phyloP scores from a whole-genome alignment of 2,113 vertebrate genomes.

The Synodontis membranacea region DNA sequence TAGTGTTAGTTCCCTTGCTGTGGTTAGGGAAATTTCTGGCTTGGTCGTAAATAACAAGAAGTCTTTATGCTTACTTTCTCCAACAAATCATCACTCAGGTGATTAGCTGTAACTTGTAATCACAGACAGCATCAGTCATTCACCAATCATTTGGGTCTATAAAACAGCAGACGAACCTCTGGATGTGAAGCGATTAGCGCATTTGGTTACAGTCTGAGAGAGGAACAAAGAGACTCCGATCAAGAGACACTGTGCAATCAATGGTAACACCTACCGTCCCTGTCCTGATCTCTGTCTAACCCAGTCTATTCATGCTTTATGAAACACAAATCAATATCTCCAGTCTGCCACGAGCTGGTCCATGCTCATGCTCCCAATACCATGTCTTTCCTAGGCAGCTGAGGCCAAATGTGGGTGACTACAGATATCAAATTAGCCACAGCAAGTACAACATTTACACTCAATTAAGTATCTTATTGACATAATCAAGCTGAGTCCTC shows the following conservation, averaged over 20 bases:
- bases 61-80: neutral
- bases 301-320: slow-evolving; percentile 35
- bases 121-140: slow-evolving; percentile 15
- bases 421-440: slow-evolving; percentile 33
- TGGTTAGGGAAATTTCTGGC: neutral
- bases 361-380: slow-evolving; percentile 7
- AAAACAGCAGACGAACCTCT: slow-evolving; percentile 43
- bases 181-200: slow-evolving; percentile 44
- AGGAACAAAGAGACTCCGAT: slow-evolving; percentile 49
- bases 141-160: slow-evolving; percentile 45
- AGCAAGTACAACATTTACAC: slow-evolving; percentile 21
- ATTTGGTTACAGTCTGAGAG: slow-evolving; percentile 51
- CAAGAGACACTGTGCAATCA: slow-evolving; percentile 51
- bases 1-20: neutral
- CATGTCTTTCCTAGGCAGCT: slow-evolving; percentile 18
- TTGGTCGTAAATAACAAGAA: slow-evolving; percentile 6
- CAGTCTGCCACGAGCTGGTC: slow-evolving; percentile 21
- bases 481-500: neutral
- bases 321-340: slow-evolving; percentile 49
- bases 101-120: slow-evolving; percentile 33
- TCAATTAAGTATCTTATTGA: slow-evolving; percentile 22
- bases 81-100: neutral
- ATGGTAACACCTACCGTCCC: slow-evolving; percentile 48
- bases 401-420: slow-evolving; percentile 12
- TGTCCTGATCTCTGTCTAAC: slow-evolving; percentile 34